Conservation (phyloP, 2,113 vertebrate species). For the Phodopus roborovskii region DNA sequence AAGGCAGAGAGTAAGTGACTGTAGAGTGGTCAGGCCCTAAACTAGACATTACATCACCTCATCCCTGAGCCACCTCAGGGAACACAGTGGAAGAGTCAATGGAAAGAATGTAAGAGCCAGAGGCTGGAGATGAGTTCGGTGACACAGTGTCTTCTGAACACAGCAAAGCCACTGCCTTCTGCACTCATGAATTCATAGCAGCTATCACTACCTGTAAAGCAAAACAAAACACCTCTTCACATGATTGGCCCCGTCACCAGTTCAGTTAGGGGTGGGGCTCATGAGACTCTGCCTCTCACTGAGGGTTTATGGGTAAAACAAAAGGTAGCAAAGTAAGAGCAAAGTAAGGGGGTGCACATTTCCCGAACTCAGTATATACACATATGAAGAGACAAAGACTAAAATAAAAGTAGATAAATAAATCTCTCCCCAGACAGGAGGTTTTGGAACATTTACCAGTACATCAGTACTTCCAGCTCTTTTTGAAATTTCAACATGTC, state of each 20-base stretch:
- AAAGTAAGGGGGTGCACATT: neutral
- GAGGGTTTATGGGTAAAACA: neutral
- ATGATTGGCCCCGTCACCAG: neutral
- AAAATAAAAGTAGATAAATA: slow-evolving; percentile 2
- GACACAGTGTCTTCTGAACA: neutral
- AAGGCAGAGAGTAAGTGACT: neutral
- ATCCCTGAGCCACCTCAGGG: neutral
- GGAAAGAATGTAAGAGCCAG: neutral
- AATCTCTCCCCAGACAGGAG: neutral
- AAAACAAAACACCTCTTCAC: neutral
- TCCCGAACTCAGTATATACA: neutral
- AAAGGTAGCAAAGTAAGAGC: neutral
- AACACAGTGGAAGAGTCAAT: neutral
- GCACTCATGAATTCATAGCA: neutral
- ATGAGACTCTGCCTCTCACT: neutral
- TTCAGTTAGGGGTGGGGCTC: neutral
- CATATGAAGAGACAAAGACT: neutral
- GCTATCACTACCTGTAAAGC: neutral
- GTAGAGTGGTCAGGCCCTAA: neutral
- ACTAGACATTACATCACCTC: neutral
- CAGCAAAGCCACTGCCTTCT: neutral
- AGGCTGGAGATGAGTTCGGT: too few relatives aligned
- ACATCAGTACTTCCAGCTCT: neutral
- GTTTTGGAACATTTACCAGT: slow-evolving; percentile 44
- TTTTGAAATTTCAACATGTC: slow-evolving; percentile 1